Evolutionary conservation across 2,113 vertebrate species (phyloP).

Genomic region (Todiramphus saurophagus): DNA sequence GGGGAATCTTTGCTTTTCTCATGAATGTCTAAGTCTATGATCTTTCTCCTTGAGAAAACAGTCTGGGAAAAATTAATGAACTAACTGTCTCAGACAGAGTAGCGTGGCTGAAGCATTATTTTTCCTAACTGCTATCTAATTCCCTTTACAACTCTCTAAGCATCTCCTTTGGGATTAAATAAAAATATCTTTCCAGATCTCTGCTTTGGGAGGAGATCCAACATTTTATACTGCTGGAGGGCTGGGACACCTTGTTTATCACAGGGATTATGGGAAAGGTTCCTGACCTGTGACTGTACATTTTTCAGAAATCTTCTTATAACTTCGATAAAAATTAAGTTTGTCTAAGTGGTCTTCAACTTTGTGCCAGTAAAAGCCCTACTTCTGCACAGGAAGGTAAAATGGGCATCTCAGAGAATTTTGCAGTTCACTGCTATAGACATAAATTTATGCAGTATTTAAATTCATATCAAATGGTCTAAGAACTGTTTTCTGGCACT

Average conservation of each 20-base stretch:
- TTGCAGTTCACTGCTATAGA: not conserved
- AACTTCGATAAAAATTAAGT: not conserved
- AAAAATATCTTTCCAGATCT: not conserved
- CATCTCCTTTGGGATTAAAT: not conserved
- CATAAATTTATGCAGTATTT: not conserved
- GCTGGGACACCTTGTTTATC: accelerated
- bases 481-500: not conserved
- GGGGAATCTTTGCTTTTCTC: not conserved
- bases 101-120: not conserved
- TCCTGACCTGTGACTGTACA: not conserved
- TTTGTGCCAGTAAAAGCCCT: not conserved
- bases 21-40: not conserved
- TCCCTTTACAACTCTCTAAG: not conserved
- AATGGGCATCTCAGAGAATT: not conserved
- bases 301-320: not conserved
- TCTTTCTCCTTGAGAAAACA: not conserved
- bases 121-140: not conserved
- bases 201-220: not conserved
- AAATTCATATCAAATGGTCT: not conserved
- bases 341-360: not conserved
- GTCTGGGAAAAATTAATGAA: not conserved
- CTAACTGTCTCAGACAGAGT: not conserved
- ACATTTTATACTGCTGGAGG: not conserved
- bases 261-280: not conserved
- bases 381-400: not conserved